These are phyloP conservation scores for Zaprionus lineosus DNA, from an alignment of 2,888 invertebrate genomes.

Conservation along the genomic window DNA sequence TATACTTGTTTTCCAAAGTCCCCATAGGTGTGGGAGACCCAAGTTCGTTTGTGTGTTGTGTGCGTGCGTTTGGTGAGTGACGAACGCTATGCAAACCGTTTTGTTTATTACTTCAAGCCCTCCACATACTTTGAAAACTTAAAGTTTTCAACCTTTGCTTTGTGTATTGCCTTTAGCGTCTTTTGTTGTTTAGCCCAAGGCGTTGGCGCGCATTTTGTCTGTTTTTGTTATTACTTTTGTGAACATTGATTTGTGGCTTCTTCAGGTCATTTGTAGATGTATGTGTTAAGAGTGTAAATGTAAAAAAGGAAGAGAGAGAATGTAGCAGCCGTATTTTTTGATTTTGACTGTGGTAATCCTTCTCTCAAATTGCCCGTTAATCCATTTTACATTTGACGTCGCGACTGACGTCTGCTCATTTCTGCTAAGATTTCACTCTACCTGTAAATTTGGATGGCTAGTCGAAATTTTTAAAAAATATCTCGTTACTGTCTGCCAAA, in stretches of 20 bases:
- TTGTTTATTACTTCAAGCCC: constrained; percentile 24
- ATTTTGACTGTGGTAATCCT: constrained; percentile 39
- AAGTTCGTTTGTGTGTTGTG: constrained; percentile 3
- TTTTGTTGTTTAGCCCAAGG: constrained; percentile 19
- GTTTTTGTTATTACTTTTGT: constrained; percentile 30
- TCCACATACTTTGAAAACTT: constrained; percentile 14
- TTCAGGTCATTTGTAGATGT: constrained; percentile 3
- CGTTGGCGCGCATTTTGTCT: constrained; percentile 53
- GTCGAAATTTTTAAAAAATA: constrained; percentile 20
- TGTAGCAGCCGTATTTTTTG: constrained; percentile 41
- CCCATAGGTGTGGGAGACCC: too few species aligned
- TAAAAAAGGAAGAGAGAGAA: constrained; percentile 1
- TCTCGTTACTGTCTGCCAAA: constrained; percentile 47
- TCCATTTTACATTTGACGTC: constrained; percentile 31
- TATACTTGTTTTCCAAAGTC: too few species aligned
- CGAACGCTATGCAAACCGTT: constrained; percentile 22
- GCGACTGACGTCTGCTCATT: constrained; percentile 6
- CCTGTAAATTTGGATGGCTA: constrained; percentile 30
- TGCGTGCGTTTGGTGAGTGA: constrained; percentile 22
- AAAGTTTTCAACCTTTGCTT: constrained; percentile 23
- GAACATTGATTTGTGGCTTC: constrained; percentile 35
- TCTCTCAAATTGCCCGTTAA: constrained; percentile 32
- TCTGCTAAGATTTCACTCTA: constrained; percentile 48
- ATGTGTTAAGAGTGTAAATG: constrained; percentile 4
- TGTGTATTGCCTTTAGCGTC: constrained; percentile 20